Evolutionary conservation across 2,113 vertebrate species (phyloP).

Genomic region (Pseudopodoces humilis): DNA sequence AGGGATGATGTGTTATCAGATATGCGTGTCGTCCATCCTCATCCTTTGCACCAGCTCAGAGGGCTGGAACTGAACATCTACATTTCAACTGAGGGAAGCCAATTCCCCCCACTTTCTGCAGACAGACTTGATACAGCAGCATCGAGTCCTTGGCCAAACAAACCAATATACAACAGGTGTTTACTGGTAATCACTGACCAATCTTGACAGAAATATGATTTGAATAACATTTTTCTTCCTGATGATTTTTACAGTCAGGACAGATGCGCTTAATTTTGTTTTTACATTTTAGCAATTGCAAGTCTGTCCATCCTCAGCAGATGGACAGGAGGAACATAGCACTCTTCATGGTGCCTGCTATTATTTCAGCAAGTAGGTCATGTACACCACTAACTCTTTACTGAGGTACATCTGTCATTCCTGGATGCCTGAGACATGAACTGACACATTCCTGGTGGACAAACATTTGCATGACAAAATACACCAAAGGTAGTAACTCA

Average conservation of each 20-base stretch:
- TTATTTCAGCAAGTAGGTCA: constrained; percentile 4
- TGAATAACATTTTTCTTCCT: constrained; percentile 19
- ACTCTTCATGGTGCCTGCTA: neutral
- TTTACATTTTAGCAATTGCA: neutral
- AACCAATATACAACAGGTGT: neutral
- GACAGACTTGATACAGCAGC: neutral
- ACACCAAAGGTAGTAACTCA: neutral
- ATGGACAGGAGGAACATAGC: neutral
- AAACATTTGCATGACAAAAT: neutral
- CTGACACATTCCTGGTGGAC: neutral
- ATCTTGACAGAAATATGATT: neutral
- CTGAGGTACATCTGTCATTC: neutral
- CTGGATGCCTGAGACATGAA: neutral
- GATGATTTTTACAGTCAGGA: neutral
- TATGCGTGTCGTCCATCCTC: neutral
- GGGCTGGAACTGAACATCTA: neutral
- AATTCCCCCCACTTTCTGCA: neutral
- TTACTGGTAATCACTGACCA: neutral
- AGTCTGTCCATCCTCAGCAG: neutral
- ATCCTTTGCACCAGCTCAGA: neutral
- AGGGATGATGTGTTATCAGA: neutral
- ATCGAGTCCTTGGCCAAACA: neutral
- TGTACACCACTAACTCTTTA: neutral
- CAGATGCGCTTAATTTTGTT: neutral
- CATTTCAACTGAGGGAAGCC: neutral